Evolutionary conservation across 1,140 invertebrate genomes (phyloP), one percentile per base, ranked within the genome.

Genomic region (Heliothis subflexa): DNA sequence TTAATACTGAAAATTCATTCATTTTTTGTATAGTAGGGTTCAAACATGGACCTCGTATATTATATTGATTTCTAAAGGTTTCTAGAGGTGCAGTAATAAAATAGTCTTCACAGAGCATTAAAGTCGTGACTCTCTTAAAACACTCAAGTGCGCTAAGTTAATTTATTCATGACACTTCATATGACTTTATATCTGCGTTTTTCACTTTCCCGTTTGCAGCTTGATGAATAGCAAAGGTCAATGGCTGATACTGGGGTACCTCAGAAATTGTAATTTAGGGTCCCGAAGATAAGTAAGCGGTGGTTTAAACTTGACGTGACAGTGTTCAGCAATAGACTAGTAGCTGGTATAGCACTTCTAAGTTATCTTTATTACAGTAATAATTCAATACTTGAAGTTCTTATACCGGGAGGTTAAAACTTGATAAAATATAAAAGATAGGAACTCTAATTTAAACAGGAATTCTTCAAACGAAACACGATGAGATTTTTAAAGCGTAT

Each of bases 151-250:
- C 28, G 40, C 45, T 50, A 2, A 13, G 12, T 16, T 9, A 45
- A 64, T 45, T 33, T 16, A 54, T 16, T 62, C n/a, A 64, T 45
- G 61, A 11, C 64, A 49, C 45, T 68, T 68, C 64, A 21, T 10
- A 25, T 13, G 14, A 25, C 13, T 14, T 18, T 40, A 71, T n/a
- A 72, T 54, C 70, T 18, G 18, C 52, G 25, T 54, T 72, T 72
- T 72, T 57, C 70, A 72, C 70, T 72, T 72, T 72, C 40, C 33
- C 78, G 73, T 73, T 55, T 33, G 40, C 71, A n/a, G 66, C 28
- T 59, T 72, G 68, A 82, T 78, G 68, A 74, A 80, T 80, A 47
- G 71, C 49, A 25, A 79, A 82, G 78, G 81, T 82, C 81, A 82
- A 78, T 59, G 81, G 55, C 70, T 59, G 75, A 74, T 70, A 76